Base-by-base conservation (phyloP, 2,888 invertebrate genomes). In the Thereva unica region DNA sequence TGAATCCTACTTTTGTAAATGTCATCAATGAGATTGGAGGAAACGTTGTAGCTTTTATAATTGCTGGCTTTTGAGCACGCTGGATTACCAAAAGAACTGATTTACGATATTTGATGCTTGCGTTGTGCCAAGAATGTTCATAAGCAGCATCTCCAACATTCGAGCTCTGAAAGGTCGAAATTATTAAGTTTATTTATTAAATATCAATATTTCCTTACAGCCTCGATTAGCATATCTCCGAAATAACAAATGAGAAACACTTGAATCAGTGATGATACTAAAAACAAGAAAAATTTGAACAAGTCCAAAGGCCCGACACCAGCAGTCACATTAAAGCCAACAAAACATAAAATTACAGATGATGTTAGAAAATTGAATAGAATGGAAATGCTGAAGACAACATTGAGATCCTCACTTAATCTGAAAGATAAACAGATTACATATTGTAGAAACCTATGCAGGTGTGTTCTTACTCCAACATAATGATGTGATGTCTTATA, bases 271-370 rank as follows among this genome's bases (percentile, higher is more conserved):
- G 78, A 74, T 38, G 77, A 75, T 38, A 77, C 68, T 0, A 79
- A 71, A 66, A 78, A 78, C 7, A 77, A 55, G 1, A 73, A 63
- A 34, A 75, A 69, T 74, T 76, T 77, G 1, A 75, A 67, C 5
- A 78, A 40, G 3, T 69, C 73, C 42, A 76, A 75, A 3, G 71
- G 67, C 1, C 72, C 68, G 0, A 73, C 74, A 5, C 76, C 77
- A 53, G 76, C 72, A 5, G 77, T 78, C 64, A 77, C 72, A 68
- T 78, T 77, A 57, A 79, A 78, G 9, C 78, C 78, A 67, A 78
- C 71, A 42, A 79, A 75, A 69, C 79, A 79, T 67, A 79, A 77
- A 35, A 75, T 73, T 49, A 78, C 73, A 1, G 78, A 74, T 0
- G 77, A 77, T 9, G 76, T 74, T 4, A 74, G 65, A 53, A 79